Conservation (phyloP, 2,797 vertebrate species). For the Propithecus perrieri region DNA sequence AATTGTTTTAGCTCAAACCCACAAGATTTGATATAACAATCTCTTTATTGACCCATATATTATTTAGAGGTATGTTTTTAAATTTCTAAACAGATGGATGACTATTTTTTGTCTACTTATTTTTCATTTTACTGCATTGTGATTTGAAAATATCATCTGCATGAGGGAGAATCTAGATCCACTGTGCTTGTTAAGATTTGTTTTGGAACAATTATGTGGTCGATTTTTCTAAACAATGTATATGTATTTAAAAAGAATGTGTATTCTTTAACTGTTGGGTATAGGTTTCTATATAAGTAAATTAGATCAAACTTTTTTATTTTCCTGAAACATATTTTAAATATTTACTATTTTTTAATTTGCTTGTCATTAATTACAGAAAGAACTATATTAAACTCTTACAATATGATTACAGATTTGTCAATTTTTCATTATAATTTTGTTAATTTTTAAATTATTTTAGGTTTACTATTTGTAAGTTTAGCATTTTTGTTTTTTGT, state of each 20-base stretch:
- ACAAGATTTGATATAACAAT: neutral
- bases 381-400: neutral
- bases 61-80: conserved; percentile 9
- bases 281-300: neutral
- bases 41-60: neutral
- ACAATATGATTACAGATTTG: neutral
- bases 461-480: neutral
- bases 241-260: neutral
- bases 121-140: neutral
- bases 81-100: conserved; percentile 1
- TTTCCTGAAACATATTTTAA: neutral
- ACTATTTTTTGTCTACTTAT: neutral
- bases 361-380: neutral
- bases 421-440: neutral
- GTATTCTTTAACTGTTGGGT: neutral
- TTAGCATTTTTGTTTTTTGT: neutral
- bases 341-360: neutral
- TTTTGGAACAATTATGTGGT: neutral
- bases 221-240: neutral
- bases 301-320: neutral
- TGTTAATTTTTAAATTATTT: neutral
- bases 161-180: neutral
- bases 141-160: neutral
- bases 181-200: neutral
- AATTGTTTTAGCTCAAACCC: neutral